Evolutionary conservation across 2,888 invertebrate species (phyloP).

Genomic region (Spisula solida): DNA sequence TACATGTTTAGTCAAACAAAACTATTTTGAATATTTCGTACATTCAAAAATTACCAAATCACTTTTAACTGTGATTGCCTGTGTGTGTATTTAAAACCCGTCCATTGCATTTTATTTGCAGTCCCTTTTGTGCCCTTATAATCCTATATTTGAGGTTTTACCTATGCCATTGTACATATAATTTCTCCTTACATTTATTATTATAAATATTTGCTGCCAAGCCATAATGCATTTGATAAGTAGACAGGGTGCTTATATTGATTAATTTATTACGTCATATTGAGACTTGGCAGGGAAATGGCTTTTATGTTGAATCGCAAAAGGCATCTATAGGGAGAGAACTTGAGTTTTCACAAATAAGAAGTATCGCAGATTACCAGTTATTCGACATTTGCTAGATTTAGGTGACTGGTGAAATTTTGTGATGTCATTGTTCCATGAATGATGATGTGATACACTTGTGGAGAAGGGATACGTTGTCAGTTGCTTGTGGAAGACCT

Average conservation of each 20-base stretch:
- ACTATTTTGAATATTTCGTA: not conserved
- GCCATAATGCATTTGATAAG: slow-evolving; percentile 50
- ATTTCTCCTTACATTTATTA: not conserved
- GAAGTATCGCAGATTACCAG: too few relatives aligned
- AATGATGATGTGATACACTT: too few relatives aligned
- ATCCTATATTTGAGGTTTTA: not conserved
- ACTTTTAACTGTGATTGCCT: not conserved
- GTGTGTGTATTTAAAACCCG: slow-evolving; percentile 26
- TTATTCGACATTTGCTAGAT: too few relatives aligned
- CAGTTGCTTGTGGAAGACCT: too few relatives aligned
- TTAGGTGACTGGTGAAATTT: too few relatives aligned
- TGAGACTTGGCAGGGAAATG: not conserved
- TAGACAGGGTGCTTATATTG: slow-evolving; percentile 32
- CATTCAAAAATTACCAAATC: not conserved
- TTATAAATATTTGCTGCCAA: slow-evolving; percentile 36
- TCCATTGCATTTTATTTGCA: slow-evolving; percentile 23
- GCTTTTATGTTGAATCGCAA: not conserved
- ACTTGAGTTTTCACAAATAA: too few relatives aligned
- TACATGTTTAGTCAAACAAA: not conserved
- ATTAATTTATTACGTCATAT: slow-evolving; percentile 17
- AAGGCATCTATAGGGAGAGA: not conserved
- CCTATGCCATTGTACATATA: not conserved
- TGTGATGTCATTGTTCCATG: too few relatives aligned
- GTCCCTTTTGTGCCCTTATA: not conserved
- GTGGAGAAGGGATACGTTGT: too few relatives aligned